Base-by-base conservation (phyloP, 2,113 vertebrate species). In the Cisticola juncidis region DNA sequence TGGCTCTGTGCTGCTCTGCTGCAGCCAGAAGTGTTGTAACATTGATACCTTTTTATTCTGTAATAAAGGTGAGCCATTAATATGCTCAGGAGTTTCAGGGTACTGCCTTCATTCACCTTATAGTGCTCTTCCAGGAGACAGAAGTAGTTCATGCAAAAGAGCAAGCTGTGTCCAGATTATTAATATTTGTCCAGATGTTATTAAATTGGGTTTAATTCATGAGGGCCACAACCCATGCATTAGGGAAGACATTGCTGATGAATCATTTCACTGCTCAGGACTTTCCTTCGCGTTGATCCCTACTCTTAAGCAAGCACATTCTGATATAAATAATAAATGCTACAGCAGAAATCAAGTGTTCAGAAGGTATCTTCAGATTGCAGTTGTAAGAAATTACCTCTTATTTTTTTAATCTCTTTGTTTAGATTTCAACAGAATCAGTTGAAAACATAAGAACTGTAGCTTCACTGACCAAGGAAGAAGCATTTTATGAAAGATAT, bases 391-490 rank as follows among this genome's bases (percentile, higher is more conserved):
- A 14, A 17, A n/a, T 86, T 84, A 25, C 5, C 14, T 77, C 15
- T 60, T 50, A 12, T 23, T 65, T 87, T 23, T 88, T 62, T 94
- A 79, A 77, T 94, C 71, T 95, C 66, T 35, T 76, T 86, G 90
- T 93, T 90, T 95, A 98, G 97, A 98, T 98, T 97, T 98, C 97
- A 81, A 96, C 78, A 80, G 92, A 97, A 95, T 78, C 95, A 13
- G 93, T 93, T 92, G 96, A 97, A 97, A 98, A 97, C 86, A 95
- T 97, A 96, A 95, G 94, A 96, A 98, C 90, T 28, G 61, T 97
- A 74, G 94, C 38, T 83, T 96, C 93, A n/a, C 62, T 96, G 83
- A 88, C 96, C 53, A 97, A 90, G 40, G 97, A 98, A 96, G 97
- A 97, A 21, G 53, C 60, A 56, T 98, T 98, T 95, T 98, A 92